Evolutionary conservation across 2,797 vertebrate species (phyloP), one percentile per base, ranked within the genome.

Genomic region (Labeo calbasu): DNA sequence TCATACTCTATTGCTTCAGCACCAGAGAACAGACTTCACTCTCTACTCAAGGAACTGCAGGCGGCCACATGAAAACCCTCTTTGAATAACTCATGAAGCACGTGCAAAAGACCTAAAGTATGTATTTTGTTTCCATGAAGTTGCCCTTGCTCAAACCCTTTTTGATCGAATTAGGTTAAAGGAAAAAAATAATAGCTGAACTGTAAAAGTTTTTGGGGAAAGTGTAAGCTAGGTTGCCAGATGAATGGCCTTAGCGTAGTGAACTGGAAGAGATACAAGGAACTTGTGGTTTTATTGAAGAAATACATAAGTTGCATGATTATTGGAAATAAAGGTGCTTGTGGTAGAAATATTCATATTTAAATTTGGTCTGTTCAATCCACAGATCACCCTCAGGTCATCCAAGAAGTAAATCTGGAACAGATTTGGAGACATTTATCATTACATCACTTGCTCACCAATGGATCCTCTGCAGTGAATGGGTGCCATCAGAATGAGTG

Each of bases 101-200:
- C 63, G 43, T 40, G 48, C 25, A 70, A 84, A 84, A 92, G 89
- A 84, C 89, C 76, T 80, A 76, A 80, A 87, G 84, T 90, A 85
- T 90, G 89, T 91, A 87, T 91, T 91, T 85, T 68, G 86, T 88
- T 86, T 89, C 89, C 91, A 88, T 87, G 82, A 89, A 84, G 53
- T 76, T 66, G n/a, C 19, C 36, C 43, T 84, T 83, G 17, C 28
- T 14, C 57, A 32, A 63, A 57, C 36, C 23, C 43, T 14, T 48
- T 82, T 84, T 75, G 59, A 86, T 65, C 28, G 55, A 86, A 85
- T 87, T 79, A 83, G 77, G 82, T 86, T 84, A 82, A 77, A 73
- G 70, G 72, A 50, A 82, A 69, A 87, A 72, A 28, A 69, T 72
- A 36, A 63, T 61, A 23, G 81, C 61, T 83, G 75, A 53, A 77